A percentile compares a stretch with the other conserved stretches of the same genome.
phyloP scores from a whole-genome alignment of 1,140 invertebrate species.

The Adoxophyes honmai region DNA sequence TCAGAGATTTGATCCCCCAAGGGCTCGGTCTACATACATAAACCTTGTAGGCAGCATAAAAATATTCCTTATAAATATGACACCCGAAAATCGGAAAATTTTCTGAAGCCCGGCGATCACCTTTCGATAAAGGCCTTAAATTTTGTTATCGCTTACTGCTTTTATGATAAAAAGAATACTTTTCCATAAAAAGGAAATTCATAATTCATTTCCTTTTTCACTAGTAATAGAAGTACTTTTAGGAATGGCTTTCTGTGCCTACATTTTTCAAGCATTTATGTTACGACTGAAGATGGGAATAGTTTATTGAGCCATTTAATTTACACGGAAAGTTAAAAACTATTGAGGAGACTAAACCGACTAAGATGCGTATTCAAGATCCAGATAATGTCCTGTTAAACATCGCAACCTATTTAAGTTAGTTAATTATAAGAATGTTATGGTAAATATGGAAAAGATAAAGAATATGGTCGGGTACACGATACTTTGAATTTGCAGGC shows the following conservation, averaged over 20 bases:
- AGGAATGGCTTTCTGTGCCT: too few relatives aligned
- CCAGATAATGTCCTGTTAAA: too few relatives aligned
- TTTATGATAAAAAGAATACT: constrained; percentile 18
- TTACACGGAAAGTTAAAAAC: background rate
- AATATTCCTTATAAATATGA: constrained; percentile 33
- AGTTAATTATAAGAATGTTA: too few relatives aligned
- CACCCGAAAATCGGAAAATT: constrained; percentile 19
- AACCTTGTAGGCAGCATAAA: constrained; percentile 26
- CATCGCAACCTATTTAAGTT: too few relatives aligned
- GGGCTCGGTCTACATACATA: constrained; percentile 12
- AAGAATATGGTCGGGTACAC: too few relatives aligned
- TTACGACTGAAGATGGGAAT: too few relatives aligned
- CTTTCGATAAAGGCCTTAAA: constrained; percentile 39
- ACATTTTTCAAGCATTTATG: too few relatives aligned
- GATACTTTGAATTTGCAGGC: too few relatives aligned
- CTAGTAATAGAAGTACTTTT: background rate
- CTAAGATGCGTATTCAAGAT: background rate
- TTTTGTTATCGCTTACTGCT: constrained; percentile 39
- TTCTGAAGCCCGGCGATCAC: constrained; percentile 28
- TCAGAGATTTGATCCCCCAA: constrained; percentile 23
- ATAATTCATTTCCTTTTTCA: constrained; percentile 1
- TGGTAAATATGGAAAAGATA: too few relatives aligned
- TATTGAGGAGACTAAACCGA: background rate
- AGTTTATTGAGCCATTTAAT: too few relatives aligned
- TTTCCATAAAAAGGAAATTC: background rate